Percentiles rank a stretch among this genome's conserved stretches.
These are phyloP conservation scores for Lumbricus terrestris DNA, from an alignment of 2,888 invertebrate genomes.

Conservation along the genomic window DNA sequence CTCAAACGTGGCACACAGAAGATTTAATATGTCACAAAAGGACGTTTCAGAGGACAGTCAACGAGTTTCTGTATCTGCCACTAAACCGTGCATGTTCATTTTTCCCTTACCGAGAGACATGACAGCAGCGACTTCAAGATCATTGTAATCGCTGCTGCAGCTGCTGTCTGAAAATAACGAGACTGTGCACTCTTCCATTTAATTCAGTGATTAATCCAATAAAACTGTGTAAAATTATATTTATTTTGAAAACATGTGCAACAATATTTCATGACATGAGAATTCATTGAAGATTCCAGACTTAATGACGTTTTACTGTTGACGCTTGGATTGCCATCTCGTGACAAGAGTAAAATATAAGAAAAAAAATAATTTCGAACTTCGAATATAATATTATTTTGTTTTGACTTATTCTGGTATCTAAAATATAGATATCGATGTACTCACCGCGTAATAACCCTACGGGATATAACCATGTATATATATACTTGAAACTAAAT, in stretches of 20 bases:
- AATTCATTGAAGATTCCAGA: not conserved
- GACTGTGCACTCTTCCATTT: not conserved
- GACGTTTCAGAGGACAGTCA: not conserved
- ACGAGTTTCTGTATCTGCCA: not conserved
- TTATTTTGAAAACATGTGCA: not conserved
- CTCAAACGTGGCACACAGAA: not conserved
- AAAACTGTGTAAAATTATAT: not conserved
- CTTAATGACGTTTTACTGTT: not conserved
- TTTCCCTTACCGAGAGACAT: not conserved
- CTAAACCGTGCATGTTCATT: not conserved
- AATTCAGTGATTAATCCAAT: not conserved
- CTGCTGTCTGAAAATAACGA: not conserved
- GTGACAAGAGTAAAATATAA: not conserved
- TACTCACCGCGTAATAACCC: too few species aligned
- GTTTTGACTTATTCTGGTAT: too few species aligned
- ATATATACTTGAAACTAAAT: too few species aligned
- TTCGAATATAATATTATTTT: too few species aligned
- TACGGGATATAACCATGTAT: too few species aligned
- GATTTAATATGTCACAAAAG: not conserved
- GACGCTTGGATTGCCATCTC: not conserved
- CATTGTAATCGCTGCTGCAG: conserved; percentile 12
- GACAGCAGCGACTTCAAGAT: conserved; percentile 12
- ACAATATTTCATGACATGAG: not conserved
- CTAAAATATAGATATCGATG: too few species aligned
- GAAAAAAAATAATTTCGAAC: too few species aligned